Conservation (phyloP, 2,113 vertebrate species). For the Tauraco erythrolophus region DNA sequence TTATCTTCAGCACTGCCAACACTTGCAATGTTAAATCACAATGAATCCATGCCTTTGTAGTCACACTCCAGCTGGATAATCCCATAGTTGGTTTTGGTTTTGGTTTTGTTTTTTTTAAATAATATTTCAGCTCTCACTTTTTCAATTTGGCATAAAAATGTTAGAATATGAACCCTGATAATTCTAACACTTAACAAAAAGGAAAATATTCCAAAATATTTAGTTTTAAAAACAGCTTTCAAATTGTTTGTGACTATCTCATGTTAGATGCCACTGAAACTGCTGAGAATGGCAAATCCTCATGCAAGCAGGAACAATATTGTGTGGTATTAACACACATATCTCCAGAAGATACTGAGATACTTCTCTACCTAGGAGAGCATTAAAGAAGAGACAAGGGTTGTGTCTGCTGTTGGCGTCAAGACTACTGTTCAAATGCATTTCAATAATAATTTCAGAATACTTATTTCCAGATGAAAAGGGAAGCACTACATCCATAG, state of each 20-base stretch:
- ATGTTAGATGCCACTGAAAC: background rate
- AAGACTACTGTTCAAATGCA: background rate
- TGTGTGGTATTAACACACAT: background rate
- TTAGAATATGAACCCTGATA: background rate
- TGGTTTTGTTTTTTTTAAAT: background rate
- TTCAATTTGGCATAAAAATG: background rate
- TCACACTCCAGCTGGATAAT: background rate
- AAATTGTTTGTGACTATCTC: background rate
- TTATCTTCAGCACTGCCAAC: background rate
- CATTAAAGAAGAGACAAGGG: background rate
- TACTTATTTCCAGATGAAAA: background rate
- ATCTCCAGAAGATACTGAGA: background rate
- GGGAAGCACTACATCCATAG: background rate
- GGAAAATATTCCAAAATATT: background rate
- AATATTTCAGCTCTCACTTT: background rate
- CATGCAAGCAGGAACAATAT: background rate
- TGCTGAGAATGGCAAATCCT: background rate
- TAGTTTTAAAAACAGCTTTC: background rate
- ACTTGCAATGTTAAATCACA: background rate
- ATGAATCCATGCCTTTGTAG: background rate
- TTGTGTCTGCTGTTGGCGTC: background rate
- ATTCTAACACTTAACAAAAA: background rate
- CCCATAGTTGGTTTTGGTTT: too few species aligned
- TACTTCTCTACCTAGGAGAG: background rate
- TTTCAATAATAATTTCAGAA: conserved; percentile 19